A percentile compares a stretch with the other conserved stretches of the same genome.
Conservation (phyloP, 2,113 vertebrate species). For the Scatophagus argus region DNA sequence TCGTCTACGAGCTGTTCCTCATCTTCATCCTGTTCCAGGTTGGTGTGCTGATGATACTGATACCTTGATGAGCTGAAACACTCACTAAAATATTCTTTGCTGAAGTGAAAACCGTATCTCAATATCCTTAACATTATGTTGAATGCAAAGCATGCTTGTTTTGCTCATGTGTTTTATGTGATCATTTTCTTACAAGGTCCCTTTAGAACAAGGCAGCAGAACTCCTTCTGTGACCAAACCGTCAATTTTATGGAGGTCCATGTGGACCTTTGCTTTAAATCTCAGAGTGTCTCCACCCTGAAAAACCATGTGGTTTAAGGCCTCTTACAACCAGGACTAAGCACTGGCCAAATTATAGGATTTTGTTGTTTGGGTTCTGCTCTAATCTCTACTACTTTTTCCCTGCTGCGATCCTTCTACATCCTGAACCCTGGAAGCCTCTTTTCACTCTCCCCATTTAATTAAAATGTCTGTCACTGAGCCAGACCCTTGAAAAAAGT, state of each 20-base stretch:
- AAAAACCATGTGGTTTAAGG: background rate
- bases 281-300: background rate
- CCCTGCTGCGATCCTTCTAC: constrained; percentile 8
- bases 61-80: background rate
- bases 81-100: background rate
- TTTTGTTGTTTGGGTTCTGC: background rate
- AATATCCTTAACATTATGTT: background rate
- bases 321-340: background rate
- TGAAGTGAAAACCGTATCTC: background rate
- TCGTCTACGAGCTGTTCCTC: constrained; percentile 98
- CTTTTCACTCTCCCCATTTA: constrained; percentile 20
- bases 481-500: background rate
- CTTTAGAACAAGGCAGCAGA: background rate
- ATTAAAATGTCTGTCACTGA: constrained; percentile 33
- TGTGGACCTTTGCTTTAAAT: constrained; percentile 4
- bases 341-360: constrained; percentile 11
- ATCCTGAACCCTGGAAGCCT: constrained; percentile 27
- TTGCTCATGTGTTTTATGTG: background rate
- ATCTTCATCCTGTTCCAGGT: constrained; percentile 99
- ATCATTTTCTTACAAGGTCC: background rate
- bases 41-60: constrained; percentile 45
- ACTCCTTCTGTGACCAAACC: background rate
- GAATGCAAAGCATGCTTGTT: background rate
- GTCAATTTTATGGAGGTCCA: background rate
- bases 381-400: constrained; percentile 12